Evolutionary conservation across 2,113 vertebrate genomes (phyloP).

Genomic region (Phaethon lepturus): DNA sequence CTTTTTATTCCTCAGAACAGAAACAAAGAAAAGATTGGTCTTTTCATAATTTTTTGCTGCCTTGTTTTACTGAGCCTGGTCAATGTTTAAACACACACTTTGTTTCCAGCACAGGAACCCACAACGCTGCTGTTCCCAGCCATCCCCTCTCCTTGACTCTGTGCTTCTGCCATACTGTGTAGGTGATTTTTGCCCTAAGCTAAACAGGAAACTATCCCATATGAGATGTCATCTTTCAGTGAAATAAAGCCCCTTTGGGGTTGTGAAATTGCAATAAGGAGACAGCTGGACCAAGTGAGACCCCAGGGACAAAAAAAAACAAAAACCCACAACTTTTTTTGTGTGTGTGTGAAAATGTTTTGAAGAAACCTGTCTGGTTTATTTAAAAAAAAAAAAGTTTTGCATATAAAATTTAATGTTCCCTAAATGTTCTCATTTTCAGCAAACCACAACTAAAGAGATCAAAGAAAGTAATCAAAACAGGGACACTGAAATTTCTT

Average conservation of each 20-base stretch:
- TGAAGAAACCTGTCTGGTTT: background rate
- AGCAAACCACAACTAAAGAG: background rate
- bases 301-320: fast-evolving
- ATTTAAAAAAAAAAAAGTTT: background rate
- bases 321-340: no score
- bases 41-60: background rate
- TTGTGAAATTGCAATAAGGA: background rate
- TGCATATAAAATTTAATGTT: background rate
- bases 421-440: background rate
- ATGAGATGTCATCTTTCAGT: background rate
- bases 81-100: background rate
- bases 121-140: background rate
- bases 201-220: background rate
- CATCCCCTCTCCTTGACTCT: fast-evolving
- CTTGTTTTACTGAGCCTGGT: background rate
- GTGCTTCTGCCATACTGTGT: background rate
- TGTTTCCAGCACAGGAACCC: background rate
- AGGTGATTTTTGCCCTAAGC: background rate
- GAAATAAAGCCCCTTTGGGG: background rate
- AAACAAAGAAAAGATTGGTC: background rate
- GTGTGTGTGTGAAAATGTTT: background rate
- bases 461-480: background rate
- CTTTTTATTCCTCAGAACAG: background rate
- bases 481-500: background rate
- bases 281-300: fast-evolving